phyloP scores from a whole-genome alignment of 2,797 vertebrate genomes.

The Argyrosomus regius region DNA sequence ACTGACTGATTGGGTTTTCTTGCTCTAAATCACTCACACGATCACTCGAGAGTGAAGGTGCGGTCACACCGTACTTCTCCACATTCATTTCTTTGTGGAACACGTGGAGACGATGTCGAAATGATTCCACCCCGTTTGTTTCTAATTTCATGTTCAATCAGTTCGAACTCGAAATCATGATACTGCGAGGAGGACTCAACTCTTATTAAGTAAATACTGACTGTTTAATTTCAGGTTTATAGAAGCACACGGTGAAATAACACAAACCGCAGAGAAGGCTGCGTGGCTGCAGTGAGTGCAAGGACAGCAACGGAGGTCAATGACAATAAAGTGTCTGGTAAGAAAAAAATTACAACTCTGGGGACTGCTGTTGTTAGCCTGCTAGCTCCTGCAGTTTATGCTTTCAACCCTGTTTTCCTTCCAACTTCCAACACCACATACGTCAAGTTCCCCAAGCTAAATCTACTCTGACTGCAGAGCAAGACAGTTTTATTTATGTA shows the following conservation, averaged over 20 bases:
- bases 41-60: neutral
- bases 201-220: neutral
- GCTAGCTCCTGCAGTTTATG: neutral
- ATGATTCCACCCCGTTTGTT: neutral
- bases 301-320: neutral
- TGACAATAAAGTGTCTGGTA: neutral
- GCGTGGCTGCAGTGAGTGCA: neutral
- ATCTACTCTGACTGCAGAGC: neutral
- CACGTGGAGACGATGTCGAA: neutral
- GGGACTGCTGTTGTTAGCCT: neutral
- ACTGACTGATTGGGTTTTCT: neutral
- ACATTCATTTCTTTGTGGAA: neutral
- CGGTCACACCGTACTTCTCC: neutral
- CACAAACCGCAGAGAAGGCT: neutral
- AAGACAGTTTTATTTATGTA: neutral
- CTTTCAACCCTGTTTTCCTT: neutral
- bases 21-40: neutral
- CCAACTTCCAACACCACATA: neutral
- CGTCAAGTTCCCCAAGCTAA: neutral
- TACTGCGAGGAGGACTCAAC: neutral
- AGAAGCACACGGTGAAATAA: neutral
- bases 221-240: neutral
- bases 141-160: neutral
- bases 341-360: neutral
- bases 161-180: neutral